phyloP scores from a whole-genome alignment of 2,113 vertebrate species.

The Strix aluco region DNA sequence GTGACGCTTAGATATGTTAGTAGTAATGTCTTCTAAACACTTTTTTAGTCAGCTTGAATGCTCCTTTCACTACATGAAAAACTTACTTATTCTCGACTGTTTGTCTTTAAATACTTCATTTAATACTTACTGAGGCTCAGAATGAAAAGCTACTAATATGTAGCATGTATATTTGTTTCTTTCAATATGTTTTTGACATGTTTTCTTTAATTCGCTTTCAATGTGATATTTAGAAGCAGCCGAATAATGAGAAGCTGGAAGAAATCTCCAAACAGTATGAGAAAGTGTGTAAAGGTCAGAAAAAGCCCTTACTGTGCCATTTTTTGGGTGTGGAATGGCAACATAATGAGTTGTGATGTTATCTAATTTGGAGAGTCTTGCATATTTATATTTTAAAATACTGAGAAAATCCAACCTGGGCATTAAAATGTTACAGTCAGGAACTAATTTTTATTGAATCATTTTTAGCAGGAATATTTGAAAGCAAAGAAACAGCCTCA shows the following conservation, averaged over 20 bases:
- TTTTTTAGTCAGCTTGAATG: background rate
- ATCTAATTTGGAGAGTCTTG: background rate
- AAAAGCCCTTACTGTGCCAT: background rate
- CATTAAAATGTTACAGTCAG: too few relatives aligned
- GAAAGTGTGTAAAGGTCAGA: constrained; percentile 81
- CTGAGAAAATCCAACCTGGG: too few relatives aligned
- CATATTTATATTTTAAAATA: too few relatives aligned
- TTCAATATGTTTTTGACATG: background rate
- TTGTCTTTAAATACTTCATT: background rate
- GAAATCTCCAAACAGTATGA: constrained; percentile 76
- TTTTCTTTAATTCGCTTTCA: constrained; percentile 9
- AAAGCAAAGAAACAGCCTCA: too few relatives aligned
- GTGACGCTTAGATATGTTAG: background rate
- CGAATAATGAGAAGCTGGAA: constrained; percentile 73
- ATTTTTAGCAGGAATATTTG: too few relatives aligned
- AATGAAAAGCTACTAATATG: background rate
- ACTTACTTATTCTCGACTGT: background rate
- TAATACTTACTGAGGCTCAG: background rate
- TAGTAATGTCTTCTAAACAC: background rate
- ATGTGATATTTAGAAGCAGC: constrained; percentile 75
- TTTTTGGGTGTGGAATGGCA: background rate
- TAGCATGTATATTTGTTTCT: background rate
- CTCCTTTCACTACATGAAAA: background rate
- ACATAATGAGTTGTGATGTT: background rate
- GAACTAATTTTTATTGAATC: too few relatives aligned